Evolutionary conservation across 1,140 invertebrate species (phyloP).

Genomic region (Hyposmocoma kahamanoa): DNA sequence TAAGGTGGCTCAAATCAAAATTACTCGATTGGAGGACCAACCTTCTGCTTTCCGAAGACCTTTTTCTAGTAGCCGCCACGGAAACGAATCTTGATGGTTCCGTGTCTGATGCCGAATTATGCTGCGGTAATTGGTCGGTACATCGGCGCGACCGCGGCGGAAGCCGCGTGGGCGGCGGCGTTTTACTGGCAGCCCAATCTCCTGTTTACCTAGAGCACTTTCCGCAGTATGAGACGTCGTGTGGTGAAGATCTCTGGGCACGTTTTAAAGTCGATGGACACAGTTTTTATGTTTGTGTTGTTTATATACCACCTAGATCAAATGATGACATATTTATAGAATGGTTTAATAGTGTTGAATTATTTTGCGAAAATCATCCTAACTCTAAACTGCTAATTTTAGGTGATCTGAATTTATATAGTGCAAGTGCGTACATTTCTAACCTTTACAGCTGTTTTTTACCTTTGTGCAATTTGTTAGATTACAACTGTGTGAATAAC

Average conservation of each 20-base stretch:
- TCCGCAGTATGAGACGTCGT: neutral
- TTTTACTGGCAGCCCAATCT: neutral
- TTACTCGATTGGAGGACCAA: neutral
- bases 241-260: conserved; percentile 1
- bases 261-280: neutral
- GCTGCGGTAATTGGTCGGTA: neutral
- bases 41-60: neutral
- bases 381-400: neutral
- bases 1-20: conserved; percentile 7
- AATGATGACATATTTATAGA: neutral
- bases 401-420: conserved; percentile 8
- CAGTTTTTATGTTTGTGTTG: conserved; percentile 1
- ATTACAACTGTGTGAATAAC: conserved; percentile 8
- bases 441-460: neutral
- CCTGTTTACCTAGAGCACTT: neutral
- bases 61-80: conserved; percentile 1
- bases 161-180: neutral
- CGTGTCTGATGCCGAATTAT: neutral
- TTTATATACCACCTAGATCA: conserved; percentile 5
- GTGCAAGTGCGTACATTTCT: neutral
- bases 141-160: neutral
- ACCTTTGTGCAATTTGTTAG: neutral
- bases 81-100: conserved; percentile 5
- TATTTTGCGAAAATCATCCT: neutral
- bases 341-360: conserved; percentile 9